These are phyloP conservation scores for Aplochiton taeniatus DNA, from an alignment of 2,797 vertebrate genomes.

Conservation along the genomic window DNA sequence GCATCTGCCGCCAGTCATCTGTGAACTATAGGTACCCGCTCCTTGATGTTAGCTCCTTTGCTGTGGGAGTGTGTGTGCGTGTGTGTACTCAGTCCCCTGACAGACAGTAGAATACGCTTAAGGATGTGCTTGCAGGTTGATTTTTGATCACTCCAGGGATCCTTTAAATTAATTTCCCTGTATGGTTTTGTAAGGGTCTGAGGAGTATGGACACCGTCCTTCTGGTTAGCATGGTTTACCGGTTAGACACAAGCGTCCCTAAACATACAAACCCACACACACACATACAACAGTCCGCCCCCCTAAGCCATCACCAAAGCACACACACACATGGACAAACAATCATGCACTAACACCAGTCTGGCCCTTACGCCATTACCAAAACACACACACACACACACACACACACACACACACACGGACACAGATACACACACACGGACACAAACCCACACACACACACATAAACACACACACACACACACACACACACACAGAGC, in stretches of 20 bases:
- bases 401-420: not conserved
- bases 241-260: not conserved
- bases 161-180: slow-evolving; percentile 39
- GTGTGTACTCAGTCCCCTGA: not conserved
- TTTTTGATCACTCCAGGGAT: slow-evolving; percentile 35
- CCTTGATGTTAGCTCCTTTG: slow-evolving; percentile 7
- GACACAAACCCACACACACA: not conserved
- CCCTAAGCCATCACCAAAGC: too few species aligned
- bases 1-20: slow-evolving; percentile 44
- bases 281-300: too few species aligned
- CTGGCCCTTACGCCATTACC: too few species aligned
- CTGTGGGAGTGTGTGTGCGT: slow-evolving; percentile 1
- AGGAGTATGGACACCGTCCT: not conserved
- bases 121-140: slow-evolving; percentile 24
- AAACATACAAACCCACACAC: not conserved
- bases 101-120: slow-evolving; percentile 26
- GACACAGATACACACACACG: slow-evolving; percentile 3
- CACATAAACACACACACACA: slow-evolving; percentile 20
- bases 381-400: slow-evolving; percentile 2
- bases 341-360: too few species aligned
- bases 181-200: slow-evolving; percentile 13
- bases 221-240: slow-evolving; percentile 10
- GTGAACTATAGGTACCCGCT: not conserved
- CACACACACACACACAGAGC: slow-evolving; percentile 7
- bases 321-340: too few species aligned